Percentiles rank a stretch among this genome's conserved stretches.
Evolutionary conservation across 2,888 invertebrate genomes (phyloP).

Genomic region (Nemotelus nigrinus): DNA sequence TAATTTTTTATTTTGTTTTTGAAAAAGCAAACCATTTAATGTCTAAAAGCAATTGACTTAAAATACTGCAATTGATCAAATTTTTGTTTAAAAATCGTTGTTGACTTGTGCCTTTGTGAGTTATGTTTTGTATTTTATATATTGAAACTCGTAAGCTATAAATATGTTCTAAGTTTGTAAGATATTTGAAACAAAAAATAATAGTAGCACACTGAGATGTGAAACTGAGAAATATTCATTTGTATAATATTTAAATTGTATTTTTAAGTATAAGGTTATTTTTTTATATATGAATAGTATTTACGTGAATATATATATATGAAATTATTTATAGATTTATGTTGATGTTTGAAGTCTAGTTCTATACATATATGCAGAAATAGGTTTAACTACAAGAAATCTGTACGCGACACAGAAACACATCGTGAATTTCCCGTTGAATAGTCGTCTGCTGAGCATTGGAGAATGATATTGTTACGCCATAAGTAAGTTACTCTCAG

Average conservation of each 20-base stretch:
- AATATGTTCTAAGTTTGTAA: background rate
- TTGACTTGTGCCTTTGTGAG: slow-evolving; percentile 66
- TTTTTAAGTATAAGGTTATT: slow-evolving; percentile 17
- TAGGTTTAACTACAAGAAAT: background rate
- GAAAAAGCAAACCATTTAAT: slow-evolving; percentile 10
- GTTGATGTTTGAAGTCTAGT: background rate
- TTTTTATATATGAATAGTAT: background rate
- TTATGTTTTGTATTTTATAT: slow-evolving; percentile 22
- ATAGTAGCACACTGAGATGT: too few relatives aligned
- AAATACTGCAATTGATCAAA: slow-evolving; percentile 29
- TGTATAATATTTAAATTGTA: slow-evolving; percentile 34
- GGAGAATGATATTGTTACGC: background rate
- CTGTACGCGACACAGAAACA: slow-evolving; percentile 2
- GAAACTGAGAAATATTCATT: slow-evolving; percentile 30
- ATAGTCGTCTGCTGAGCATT: background rate
- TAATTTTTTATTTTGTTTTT: slow-evolving; percentile 23
- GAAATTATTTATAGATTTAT: slow-evolving; percentile 4
- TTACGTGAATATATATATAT: background rate
- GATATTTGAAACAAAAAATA: too few relatives aligned
- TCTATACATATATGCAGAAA: background rate
- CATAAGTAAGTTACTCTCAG: background rate
- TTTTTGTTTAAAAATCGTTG: slow-evolving; percentile 53
- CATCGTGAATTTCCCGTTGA: background rate
- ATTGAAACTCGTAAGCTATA: background rate
- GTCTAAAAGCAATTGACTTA: slow-evolving; percentile 38